phyloP scores from a whole-genome alignment of 2,113 vertebrate species.

The Taurulus bubalis region DNA sequence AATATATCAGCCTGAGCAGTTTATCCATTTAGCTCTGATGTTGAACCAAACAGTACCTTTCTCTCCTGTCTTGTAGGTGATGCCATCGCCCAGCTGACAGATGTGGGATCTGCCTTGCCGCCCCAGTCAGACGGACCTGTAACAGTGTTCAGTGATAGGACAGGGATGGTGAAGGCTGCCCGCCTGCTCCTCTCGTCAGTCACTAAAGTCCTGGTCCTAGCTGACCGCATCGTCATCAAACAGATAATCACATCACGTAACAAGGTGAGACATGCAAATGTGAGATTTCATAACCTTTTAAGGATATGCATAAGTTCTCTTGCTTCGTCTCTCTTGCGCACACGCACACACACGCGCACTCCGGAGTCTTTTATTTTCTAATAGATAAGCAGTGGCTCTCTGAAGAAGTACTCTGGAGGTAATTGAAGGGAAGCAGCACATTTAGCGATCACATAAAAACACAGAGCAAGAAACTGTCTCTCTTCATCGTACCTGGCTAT shows the following conservation, averaged over 20 bases:
- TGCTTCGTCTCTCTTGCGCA: constrained; percentile 3
- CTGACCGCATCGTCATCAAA: constrained; percentile 97
- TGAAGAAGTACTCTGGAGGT: constrained; percentile 61
- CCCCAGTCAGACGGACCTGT: constrained; percentile 85
- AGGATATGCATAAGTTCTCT: not conserved
- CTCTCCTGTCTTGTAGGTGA: constrained; percentile 84
- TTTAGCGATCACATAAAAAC: constrained; percentile 62
- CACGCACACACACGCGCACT: not conserved
- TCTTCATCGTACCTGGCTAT: constrained; percentile 51
- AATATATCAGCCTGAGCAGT: not conserved
- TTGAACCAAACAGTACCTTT: not conserved
- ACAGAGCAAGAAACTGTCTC: constrained; percentile 27
- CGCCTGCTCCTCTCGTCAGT: constrained; percentile 96
- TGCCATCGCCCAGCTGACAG: constrained; percentile 94
- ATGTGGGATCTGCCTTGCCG: constrained; percentile 82
- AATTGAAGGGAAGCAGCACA: constrained; percentile 74
- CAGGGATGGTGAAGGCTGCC: constrained; percentile 94
- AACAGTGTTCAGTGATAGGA: constrained; percentile 93
- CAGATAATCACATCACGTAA: constrained; percentile 97
- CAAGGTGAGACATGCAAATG: constrained; percentile 84
- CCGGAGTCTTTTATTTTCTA: constrained; percentile 51
- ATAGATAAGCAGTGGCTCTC: constrained; percentile 56
- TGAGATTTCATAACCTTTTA: not conserved
- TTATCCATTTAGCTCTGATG: not conserved
- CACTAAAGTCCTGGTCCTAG: constrained; percentile 96